These are phyloP conservation scores for Bembecia ichneumoniformis DNA, from an alignment of 2,888 invertebrate genomes.

Conservation along the genomic window DNA sequence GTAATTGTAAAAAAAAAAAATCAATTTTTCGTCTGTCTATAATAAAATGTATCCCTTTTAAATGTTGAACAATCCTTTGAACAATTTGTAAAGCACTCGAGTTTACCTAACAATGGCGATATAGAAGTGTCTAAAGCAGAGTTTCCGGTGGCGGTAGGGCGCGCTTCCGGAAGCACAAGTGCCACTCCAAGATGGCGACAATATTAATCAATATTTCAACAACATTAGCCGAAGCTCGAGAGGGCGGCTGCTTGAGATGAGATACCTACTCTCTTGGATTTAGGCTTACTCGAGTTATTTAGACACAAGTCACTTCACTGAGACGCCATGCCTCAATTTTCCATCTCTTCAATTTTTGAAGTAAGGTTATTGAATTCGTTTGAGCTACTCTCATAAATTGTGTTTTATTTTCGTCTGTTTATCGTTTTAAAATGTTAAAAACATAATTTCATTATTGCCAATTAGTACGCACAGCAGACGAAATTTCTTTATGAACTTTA, in stretches of 20 bases:
- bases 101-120: constrained; percentile 39
- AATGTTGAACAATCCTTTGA: constrained; percentile 3
- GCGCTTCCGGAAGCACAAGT: constrained; percentile 35
- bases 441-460: too few relatives aligned
- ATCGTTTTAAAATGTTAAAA: too few relatives aligned
- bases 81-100: constrained; percentile 31
- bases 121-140: constrained; percentile 43
- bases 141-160: constrained; percentile 40
- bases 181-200: constrained; percentile 65
- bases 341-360: constrained; percentile 3
- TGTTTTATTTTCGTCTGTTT: too few relatives aligned
- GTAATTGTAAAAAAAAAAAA: constrained; percentile 9
- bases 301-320: neutral
- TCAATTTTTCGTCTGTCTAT: neutral
- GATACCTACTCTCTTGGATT: constrained; percentile 34
- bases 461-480: too few relatives aligned
- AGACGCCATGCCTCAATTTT: too few relatives aligned
- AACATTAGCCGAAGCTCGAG: constrained; percentile 50
- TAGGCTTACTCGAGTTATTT: constrained; percentile 3
- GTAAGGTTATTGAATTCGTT: neutral
- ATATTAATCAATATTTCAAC: constrained; percentile 75
- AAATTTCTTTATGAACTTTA: too few relatives aligned
- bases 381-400: too few relatives aligned
- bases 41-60: constrained; percentile 1
- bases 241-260: constrained; percentile 41